Percentiles rank a stretch among this genome's conserved stretches.
These are phyloP conservation scores for Centropus bengalensis DNA, from an alignment of 2,113 vertebrate species.

Conservation along the genomic window DNA sequence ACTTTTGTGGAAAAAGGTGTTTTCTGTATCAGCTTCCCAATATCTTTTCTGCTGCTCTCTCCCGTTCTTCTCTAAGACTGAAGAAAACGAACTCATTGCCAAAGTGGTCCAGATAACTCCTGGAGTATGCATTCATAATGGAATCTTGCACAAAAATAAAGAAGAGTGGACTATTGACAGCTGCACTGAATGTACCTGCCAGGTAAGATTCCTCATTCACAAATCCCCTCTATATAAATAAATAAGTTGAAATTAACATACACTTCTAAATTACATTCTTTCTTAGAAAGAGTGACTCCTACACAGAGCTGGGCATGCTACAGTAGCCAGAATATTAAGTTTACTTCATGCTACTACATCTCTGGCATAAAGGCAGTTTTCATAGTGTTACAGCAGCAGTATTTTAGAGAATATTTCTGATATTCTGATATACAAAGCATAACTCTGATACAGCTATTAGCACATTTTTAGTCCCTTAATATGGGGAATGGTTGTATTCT, in stretches of 20 bases:
- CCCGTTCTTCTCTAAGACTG: slow-evolving; percentile 69
- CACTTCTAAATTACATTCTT: not conserved
- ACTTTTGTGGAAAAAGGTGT: not conserved
- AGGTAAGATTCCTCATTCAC: slow-evolving; percentile 77
- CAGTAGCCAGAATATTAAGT: not conserved
- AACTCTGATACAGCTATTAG: not conserved
- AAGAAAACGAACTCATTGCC: slow-evolving; percentile 79
- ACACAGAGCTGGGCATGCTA: not conserved
- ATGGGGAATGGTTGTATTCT: not conserved
- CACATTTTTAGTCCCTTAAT: not conserved
- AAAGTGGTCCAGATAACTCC: slow-evolving; percentile 75
- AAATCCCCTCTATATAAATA: not conserved
- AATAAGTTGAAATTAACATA: not conserved
- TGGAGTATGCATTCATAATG: slow-evolving; percentile 88
- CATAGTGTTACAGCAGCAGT: not conserved
- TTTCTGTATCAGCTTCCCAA: not conserved
- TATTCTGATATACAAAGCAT: not conserved
- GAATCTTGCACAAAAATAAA: slow-evolving; percentile 84
- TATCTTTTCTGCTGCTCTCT: not conserved
- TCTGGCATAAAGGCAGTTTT: not conserved
- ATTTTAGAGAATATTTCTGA: not conserved
- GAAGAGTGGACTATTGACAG: slow-evolving; percentile 95
- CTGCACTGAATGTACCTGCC: slow-evolving; percentile 96
- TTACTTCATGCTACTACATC: not conserved
- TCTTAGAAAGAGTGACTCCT: not conserved